These are phyloP conservation scores for Formica exsecta DNA, from an alignment of 1,140 invertebrate species.

Conservation along the genomic window DNA sequence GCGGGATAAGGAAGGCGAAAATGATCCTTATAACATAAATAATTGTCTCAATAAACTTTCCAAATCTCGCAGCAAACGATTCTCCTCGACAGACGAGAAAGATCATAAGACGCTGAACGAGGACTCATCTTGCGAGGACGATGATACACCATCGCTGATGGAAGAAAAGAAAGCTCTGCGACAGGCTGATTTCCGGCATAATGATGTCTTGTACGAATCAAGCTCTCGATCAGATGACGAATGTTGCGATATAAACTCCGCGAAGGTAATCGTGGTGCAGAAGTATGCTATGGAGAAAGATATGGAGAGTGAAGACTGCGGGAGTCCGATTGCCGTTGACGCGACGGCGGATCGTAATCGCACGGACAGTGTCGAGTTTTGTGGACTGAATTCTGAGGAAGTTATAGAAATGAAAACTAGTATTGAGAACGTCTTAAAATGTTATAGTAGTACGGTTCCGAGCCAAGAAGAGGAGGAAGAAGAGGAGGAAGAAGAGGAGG, in stretches of 20 bases:
- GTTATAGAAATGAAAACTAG: constrained; percentile 8
- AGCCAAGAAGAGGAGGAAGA: constrained; percentile 60
- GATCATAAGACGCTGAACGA: constrained; percentile 25
- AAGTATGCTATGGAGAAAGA: constrained; percentile 64
- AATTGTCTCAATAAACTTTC: constrained; percentile 52
- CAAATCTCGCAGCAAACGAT: constrained; percentile 26
- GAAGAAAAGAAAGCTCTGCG: constrained; percentile 72
- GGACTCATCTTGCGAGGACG: constrained; percentile 49
- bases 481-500: constrained; percentile 5
- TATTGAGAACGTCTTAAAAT: constrained; percentile 25
- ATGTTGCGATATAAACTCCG: constrained; percentile 25
- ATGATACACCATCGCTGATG: not conserved
- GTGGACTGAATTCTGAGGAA: constrained; percentile 48
- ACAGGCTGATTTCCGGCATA: constrained; percentile 67
- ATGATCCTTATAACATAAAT: not conserved
- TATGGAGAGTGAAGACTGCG: constrained; percentile 39
- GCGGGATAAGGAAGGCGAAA: constrained; percentile 30
- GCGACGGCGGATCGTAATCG: not conserved
- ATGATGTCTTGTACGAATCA: constrained; percentile 39
- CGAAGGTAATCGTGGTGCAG: constrained; percentile 38
- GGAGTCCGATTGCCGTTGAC: constrained; percentile 19
- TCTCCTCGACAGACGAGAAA: constrained; percentile 28
- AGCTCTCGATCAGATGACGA: constrained; percentile 50
- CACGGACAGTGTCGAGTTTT: constrained; percentile 47
- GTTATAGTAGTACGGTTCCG: constrained; percentile 5